Evolutionary conservation across 2,888 invertebrate species (phyloP).

Genomic region (Argyresthia goedartella): DNA sequence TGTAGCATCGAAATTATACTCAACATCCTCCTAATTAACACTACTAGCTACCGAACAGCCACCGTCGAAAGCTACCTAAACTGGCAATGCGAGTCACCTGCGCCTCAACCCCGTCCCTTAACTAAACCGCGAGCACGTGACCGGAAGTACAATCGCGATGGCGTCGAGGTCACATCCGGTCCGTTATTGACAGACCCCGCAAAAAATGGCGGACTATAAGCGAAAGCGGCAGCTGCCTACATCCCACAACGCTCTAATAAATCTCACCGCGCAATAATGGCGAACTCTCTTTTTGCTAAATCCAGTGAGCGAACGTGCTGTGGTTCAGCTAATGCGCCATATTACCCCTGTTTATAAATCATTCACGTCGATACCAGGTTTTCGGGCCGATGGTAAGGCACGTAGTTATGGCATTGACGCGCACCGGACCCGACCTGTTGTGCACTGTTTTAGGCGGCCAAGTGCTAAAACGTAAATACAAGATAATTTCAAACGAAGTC

Average conservation of each 20-base stretch:
- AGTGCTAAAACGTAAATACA: too few species aligned
- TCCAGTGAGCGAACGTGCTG: conserved; percentile 45
- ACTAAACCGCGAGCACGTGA: conserved; percentile 19
- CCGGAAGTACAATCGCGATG: conserved; percentile 25
- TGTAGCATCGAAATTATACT: too few species aligned
- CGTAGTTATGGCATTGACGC: too few species aligned
- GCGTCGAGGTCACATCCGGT: conserved; percentile 19
- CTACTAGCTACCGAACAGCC: too few species aligned
- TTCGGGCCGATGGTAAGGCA: conserved; percentile 19
- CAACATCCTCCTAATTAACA: too few species aligned
- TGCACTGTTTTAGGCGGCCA: too few species aligned
- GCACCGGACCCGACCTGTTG: too few species aligned
- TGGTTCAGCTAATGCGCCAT: conserved; percentile 48
- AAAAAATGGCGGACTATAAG: conserved; percentile 24
- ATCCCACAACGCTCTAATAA: conserved; percentile 26
- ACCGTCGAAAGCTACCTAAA: too few species aligned
- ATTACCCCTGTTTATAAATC: conserved; percentile 56
- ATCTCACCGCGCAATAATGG: conserved; percentile 37
- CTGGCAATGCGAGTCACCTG: background rate
- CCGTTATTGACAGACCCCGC: conserved; percentile 23
- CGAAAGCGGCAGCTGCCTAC: conserved; percentile 16
- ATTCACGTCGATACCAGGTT: conserved; percentile 46
- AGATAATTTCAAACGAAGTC: too few species aligned
- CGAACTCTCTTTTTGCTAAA: conserved; percentile 45
- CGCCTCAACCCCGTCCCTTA: conserved; percentile 7